Evolutionary conservation across 2,113 vertebrate genomes (phyloP), one percentile per base, ranked within the genome.

Genomic region (Geothlypis trichas): DNA sequence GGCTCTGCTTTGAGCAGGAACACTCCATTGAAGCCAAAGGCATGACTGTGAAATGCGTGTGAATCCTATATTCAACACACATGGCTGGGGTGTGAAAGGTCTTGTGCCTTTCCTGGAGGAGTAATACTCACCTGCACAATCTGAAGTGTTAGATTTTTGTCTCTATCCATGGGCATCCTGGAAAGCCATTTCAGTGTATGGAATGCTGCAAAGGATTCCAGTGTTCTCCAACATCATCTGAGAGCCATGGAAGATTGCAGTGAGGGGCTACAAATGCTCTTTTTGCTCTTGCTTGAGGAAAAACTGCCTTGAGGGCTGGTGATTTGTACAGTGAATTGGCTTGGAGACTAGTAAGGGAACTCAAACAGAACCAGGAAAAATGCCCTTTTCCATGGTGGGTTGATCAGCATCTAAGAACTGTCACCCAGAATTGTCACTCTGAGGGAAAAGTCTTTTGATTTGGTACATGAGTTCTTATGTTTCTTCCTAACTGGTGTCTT

Each of bases 21-120:
- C 22, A 20, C 27, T 62, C 84, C 13, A 10, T 3, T 2, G 1
- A 37, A 91, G 35, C 35, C 42, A 46, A 62, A 59, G 28, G 23
- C 19, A 10, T 27, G 58, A 15, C 42, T 22, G 33, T 22, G 33
- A 52, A 33, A 67, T 31, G 12, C 22, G 22, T 26, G 26, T 37
- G 42, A 76, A 57, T 31, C 3, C 0, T 16, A 1, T 35, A n/a
- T 44, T 63, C 44, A 44, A 7, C 37, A 14, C 1, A 5, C 2
- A 9, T 17, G 46, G 63, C 51, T 84, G 46, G 21, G 2, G 1
- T 37, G 16, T 16, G n/a, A 54, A 80, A 44, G 24, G 14, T 33
- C 8, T 62, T 80, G 47, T 66, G 51, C 51, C 33, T 66, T 81
- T 77, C 55, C 51, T 2, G 1, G 9, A 41, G 54, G 27, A 62